Base-by-base conservation (phyloP, 1,140 invertebrate genomes). In the Heliconius eleuchia region DNA sequence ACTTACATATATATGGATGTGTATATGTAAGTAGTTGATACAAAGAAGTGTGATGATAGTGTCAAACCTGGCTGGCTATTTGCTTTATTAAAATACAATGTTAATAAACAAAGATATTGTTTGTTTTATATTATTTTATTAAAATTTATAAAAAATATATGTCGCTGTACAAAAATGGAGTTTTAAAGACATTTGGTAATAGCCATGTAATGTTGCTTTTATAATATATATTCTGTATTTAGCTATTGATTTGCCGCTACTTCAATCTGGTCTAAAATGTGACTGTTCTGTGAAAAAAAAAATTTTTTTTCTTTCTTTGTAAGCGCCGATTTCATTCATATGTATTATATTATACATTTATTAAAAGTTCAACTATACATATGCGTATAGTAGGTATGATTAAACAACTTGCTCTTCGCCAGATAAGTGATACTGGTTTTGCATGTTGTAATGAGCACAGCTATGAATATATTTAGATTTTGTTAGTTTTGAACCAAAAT, bases 391-490 rank as follows among this genome's bases (percentile, higher is more conserved):
- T 66, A 57, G 7, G 23, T 66, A 30, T 66, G 23, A 13, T 16
- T 30, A 66, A 27, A 16, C 60, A 66, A 66, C 0, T 66, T 16
- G 60, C 60, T 66, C 60, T 66, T 66, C 13, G 60, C 60, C 60
- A 27, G 60, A 66, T 57, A 37, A 57, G 50, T 74, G 34, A 4
- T 39, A 76, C 74, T 46, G 34, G 74, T 76, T 76, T 57, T 66
- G 55, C 73, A 57, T 66, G 74, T 76, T 66, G 60, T 70, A 76
- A 70, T 78, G 81, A 83, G 81, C 73, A 73, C 81, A 60, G 4
- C 60, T 66, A 66, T 66, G 60, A 66, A 66, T 30, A 66, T 27
- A 66, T 66, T 66, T 27, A 66, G 2, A 66, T 30, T 23, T 16
- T 66, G 11, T 66, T 66, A 66, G 23, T 30, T 66, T 27, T 66